Percentiles rank a stretch among this genome's conserved stretches.
These are phyloP conservation scores for Hippoglossus stenolepis DNA, from an alignment of 2,113 vertebrate species.

Conservation along the genomic window DNA sequence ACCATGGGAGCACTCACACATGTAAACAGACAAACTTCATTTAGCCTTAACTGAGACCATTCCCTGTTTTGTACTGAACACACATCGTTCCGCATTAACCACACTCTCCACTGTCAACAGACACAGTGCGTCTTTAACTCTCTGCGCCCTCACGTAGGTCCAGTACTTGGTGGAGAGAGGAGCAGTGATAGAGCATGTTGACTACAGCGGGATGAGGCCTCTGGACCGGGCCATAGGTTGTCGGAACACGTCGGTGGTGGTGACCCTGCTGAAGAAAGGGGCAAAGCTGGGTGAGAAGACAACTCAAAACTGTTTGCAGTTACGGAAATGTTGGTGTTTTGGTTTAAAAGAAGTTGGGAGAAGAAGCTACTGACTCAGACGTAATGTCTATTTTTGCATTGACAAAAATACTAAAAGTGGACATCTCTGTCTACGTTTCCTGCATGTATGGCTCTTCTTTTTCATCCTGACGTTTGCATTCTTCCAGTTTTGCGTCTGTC, in stretches of 20 bases:
- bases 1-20: background rate
- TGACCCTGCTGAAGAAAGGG: conserved; percentile 93
- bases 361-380: too few species aligned
- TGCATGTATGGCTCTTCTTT: too few species aligned
- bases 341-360: too few species aligned
- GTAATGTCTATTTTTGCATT: too few species aligned
- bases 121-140: conserved; percentile 1
- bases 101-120: background rate
- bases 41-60: conserved; percentile 28
- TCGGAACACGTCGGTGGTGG: conserved; percentile 93
- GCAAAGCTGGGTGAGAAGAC: conserved; percentile 90
- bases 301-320: background rate
- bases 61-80: conserved; percentile 28
- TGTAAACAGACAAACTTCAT: background rate
- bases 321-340: too few species aligned
- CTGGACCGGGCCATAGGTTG: conserved; percentile 98
- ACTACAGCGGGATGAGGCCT: conserved; percentile 97
- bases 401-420: too few species aligned
- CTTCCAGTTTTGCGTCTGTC: too few species aligned
- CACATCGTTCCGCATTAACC: conserved; percentile 32
- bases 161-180: conserved; percentile 97
- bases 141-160: conserved; percentile 81
- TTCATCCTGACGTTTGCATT: too few species aligned
- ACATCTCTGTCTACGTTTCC: too few species aligned
- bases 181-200: conserved; percentile 94